Evolutionary conservation across 2,888 invertebrate genomes (phyloP).

Genomic region (Amphipoea lucens): DNA sequence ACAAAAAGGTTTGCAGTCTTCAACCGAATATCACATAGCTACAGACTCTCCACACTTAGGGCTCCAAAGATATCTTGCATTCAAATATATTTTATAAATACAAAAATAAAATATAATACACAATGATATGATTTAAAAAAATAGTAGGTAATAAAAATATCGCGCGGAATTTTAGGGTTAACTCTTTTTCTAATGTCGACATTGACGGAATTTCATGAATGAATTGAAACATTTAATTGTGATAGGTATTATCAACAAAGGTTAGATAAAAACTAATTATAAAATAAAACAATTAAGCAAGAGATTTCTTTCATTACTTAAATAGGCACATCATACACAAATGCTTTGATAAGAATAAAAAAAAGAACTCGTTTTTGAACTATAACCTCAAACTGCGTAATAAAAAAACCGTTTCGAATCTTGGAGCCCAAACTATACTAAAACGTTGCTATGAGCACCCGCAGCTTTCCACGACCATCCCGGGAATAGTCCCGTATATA

Average conservation of each 20-base stretch:
- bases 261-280: slow-evolving; percentile 10
- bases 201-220: slow-evolving; percentile 40
- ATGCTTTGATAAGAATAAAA: slow-evolving; percentile 24
- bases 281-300: slow-evolving; percentile 27
- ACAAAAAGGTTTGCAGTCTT: slow-evolving; percentile 86
- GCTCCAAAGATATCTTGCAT: slow-evolving; percentile 67
- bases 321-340: slow-evolving; percentile 19
- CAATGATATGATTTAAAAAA: not conserved
- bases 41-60: slow-evolving; percentile 79
- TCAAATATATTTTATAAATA: not conserved
- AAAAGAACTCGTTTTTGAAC: slow-evolving; percentile 20
- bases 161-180: slow-evolving; percentile 26
- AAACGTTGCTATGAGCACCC: slow-evolving; percentile 94
- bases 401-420: slow-evolving; percentile 27
- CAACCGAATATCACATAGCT: slow-evolving; percentile 87
- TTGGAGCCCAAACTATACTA: slow-evolving; percentile 74
- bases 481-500: slow-evolving; percentile 96
- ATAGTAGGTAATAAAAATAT: not conserved
- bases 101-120: not conserved
- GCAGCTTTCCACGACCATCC: slow-evolving; percentile 98
- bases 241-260: not conserved
- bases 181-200: slow-evolving; percentile 18
- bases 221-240: slow-evolving; percentile 17
- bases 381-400: not conserved
- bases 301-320: slow-evolving; percentile 12